Evolutionary conservation across 2,113 vertebrate species (phyloP), one percentile per base, ranked within the genome.

Genomic region (Eudyptes chrysolophus): DNA sequence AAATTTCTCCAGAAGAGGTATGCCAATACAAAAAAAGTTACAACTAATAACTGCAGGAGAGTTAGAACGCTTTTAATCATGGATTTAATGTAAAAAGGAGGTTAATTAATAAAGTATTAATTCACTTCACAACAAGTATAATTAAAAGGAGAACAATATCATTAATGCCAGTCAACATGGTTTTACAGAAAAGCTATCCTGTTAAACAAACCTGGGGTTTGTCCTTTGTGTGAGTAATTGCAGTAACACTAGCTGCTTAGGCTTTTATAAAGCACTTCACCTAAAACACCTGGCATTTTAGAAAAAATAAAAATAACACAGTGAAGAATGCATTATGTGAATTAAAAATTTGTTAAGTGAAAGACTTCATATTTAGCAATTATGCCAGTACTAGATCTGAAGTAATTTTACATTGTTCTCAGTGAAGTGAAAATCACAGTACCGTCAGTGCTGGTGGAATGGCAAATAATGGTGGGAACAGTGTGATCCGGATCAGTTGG

Each of bases 401-500:
- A 77, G 55, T 58, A 46, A 32, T 52, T 72, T 30, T 48, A 22
- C 68, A 15, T 9, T 69, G 66, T 36, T 90, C 44, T 64, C 70
- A 48, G 57, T 15, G 38, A 65, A 65, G 80, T 26, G 62, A 40
- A 66, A 76, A 48, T 69, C 90, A 6, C 54, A 51, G 78, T n/a
- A 42, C 32, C 3, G 3, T 34, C 87, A 51, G 42, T 29, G 58
- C 68, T 52, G 14, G 58, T 4, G 4, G 64, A 82, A 19, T 11
- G 4, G 78, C 52, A 90, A 78, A 58, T 19, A 19, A 3, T 4
- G 44, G 75, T 61, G 62, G 83, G 93, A 95, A 76, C 0, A 0
- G 44, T 6, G 66, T 1, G 4, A 65, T 72, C 44, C 1, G 0
- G 15, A 48, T 30, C 54, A 61, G 40, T 10, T 60, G 72, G 46